Evolutionary conservation across 2,888 invertebrate genomes (phyloP).

Genomic region (Leptopilina drosophilae): DNA sequence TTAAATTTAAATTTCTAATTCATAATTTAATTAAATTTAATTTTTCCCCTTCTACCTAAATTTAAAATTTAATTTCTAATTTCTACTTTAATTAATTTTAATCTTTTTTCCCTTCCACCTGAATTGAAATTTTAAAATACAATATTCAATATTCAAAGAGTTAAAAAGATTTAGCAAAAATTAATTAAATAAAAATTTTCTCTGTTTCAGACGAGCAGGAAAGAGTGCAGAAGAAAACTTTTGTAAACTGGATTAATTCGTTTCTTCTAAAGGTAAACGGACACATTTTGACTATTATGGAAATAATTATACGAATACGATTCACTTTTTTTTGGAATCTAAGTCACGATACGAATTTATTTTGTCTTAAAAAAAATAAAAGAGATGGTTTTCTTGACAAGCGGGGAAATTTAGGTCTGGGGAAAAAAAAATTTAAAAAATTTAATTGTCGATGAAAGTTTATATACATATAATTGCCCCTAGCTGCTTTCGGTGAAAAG

Average conservation of each 20-base stretch:
- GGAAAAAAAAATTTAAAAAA: not conserved
- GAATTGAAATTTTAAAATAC: too few relatives aligned
- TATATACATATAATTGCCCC: conserved; percentile 44
- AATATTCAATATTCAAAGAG: too few relatives aligned
- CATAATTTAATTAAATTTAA: too few relatives aligned
- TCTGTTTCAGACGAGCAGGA: conserved; percentile 97
- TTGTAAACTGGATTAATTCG: conserved; percentile 99
- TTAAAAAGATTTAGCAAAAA: too few relatives aligned
- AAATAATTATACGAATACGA: not conserved
- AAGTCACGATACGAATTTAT: not conserved
- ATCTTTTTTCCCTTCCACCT: too few relatives aligned
- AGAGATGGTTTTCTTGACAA: not conserved
- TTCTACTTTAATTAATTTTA: too few relatives aligned
- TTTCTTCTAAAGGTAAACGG: conserved; percentile 93
- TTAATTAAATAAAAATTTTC: conserved; percentile 44
- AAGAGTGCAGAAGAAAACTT: conserved; percentile 98
- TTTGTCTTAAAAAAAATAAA: too few relatives aligned
- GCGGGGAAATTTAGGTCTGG: not conserved
- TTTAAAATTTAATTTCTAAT: too few relatives aligned
- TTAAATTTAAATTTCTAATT: too few relatives aligned
- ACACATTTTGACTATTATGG: not conserved
- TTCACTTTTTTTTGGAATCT: not conserved
- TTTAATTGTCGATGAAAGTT: conserved; percentile 58
- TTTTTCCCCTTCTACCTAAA: too few relatives aligned
- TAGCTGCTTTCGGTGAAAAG: conserved; percentile 38